Percentiles rank a stretch among this genome's conserved stretches.
These are phyloP conservation scores for Tethea ocularis DNA, from an alignment of 2,888 invertebrate species.

Conservation along the genomic window DNA sequence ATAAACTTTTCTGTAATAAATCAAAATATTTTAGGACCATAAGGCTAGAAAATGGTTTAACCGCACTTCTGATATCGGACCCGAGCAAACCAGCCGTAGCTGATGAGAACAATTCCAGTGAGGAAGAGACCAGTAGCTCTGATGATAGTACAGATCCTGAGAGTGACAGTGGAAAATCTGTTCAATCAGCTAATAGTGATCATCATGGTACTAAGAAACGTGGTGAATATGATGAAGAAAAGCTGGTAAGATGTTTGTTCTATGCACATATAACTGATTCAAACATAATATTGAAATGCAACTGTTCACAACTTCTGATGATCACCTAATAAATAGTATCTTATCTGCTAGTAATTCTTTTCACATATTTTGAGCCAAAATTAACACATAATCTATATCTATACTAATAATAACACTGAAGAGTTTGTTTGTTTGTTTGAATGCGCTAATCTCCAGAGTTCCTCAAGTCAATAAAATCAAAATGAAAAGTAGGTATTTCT, in stretches of 20 bases:
- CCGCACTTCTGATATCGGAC: slow-evolving; percentile 89
- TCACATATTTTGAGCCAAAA: too few relatives aligned
- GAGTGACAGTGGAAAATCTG: slow-evolving; percentile 68
- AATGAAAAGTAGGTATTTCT: too few relatives aligned
- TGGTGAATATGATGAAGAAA: slow-evolving; percentile 72
- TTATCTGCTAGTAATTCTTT: too few relatives aligned
- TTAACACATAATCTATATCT: too few relatives aligned
- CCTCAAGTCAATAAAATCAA: too few relatives aligned
- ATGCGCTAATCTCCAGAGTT: too few relatives aligned
- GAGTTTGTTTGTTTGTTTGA: too few relatives aligned
- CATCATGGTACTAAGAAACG: slow-evolving; percentile 57
- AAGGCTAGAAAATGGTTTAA: slow-evolving; percentile 87
- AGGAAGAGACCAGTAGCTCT: slow-evolving; percentile 61
- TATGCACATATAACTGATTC: not conserved
- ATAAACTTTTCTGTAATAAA: not conserved
- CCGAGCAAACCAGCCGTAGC: slow-evolving; percentile 55
- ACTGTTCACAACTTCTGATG: not conserved
- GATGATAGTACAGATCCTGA: slow-evolving; percentile 67
- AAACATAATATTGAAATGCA: not conserved
- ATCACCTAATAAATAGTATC: not conserved
- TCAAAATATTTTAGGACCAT: slow-evolving; percentile 78
- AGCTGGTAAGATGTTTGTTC: slow-evolving; percentile 59
- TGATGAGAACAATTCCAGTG: slow-evolving; percentile 57
- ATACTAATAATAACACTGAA: too few relatives aligned
- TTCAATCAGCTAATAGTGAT: slow-evolving; percentile 63